phyloP scores from a whole-genome alignment of 2,888 invertebrate genomes.

The Odontocolon sp. region DNA sequence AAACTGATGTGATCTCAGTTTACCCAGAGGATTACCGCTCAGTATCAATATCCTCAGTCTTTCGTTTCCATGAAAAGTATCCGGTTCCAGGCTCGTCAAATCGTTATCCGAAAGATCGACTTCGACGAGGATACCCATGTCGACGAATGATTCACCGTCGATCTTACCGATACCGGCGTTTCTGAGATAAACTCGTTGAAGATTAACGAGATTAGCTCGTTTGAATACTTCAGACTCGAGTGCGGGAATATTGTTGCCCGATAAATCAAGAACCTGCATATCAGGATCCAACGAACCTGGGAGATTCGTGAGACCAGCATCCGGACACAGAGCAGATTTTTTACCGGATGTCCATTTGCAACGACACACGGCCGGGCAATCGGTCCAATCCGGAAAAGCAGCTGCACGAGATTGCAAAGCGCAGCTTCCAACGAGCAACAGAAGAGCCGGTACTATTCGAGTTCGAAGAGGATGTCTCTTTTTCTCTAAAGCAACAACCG shows the following conservation, averaged over 20 bases:
- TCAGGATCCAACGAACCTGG: slow-evolving; percentile 87
- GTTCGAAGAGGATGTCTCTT: slow-evolving; percentile 75
- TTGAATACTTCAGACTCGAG: slow-evolving; percentile 91
- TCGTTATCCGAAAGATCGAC: slow-evolving; percentile 93
- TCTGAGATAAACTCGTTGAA: slow-evolving; percentile 91
- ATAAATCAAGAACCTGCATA: slow-evolving; percentile 93
- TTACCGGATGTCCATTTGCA: slow-evolving; percentile 97
- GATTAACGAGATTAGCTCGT: slow-evolving; percentile 89
- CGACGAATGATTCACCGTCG: slow-evolving; percentile 92
- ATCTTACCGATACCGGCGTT: slow-evolving; percentile 89
- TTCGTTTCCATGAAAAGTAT: slow-evolving; percentile 93
- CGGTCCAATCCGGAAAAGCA: slow-evolving; percentile 91
- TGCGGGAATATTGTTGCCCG: slow-evolving; percentile 89
- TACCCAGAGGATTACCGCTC: slow-evolving; percentile 91
- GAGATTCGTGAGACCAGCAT: slow-evolving; percentile 90
- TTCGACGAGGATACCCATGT: slow-evolving; percentile 92
- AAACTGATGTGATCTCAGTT: slow-evolving; percentile 89
- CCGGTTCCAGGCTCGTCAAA: slow-evolving; percentile 87
- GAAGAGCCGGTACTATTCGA: slow-evolving; percentile 74
- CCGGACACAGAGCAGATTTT: slow-evolving; percentile 92
- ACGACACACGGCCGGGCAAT: slow-evolving; percentile 92
- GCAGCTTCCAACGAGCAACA: slow-evolving; percentile 72
- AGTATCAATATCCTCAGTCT: slow-evolving; percentile 89
- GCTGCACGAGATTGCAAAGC: slow-evolving; percentile 78
- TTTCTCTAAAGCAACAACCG: slow-evolving; percentile 69